A percentile compares a stretch with the other conserved stretches of the same genome.
Evolutionary conservation across 2,797 vertebrate genomes (phyloP).

Genomic region (Oceanodroma leucorhoa): DNA sequence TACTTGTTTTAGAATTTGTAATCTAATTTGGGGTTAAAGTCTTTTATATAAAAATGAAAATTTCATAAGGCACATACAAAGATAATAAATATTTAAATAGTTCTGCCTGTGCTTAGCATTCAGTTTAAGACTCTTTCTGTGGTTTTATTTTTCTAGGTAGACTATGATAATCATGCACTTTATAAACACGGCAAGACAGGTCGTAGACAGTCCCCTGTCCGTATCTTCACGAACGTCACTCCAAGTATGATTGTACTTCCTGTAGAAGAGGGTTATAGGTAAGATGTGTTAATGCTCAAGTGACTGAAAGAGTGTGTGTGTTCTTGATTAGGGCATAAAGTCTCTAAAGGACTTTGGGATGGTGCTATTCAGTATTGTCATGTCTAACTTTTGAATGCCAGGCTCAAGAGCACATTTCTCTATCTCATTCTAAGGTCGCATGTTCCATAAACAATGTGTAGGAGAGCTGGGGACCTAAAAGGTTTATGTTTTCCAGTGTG

Average conservation of each 20-base stretch:
- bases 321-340: neutral
- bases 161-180: slow-evolving; percentile 94
- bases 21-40: neutral
- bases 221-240: slow-evolving; percentile 90
- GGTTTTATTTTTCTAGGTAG: slow-evolving; percentile 79
- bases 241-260: slow-evolving; percentile 83
- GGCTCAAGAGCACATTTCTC: neutral
- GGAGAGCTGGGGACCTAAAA: neutral
- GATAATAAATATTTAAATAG: neutral
- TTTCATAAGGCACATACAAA: neutral
- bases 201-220: slow-evolving; percentile 91
- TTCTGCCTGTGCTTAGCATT: neutral
- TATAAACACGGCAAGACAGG: slow-evolving; percentile 93
- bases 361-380: neutral
- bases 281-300: neutral
- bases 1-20: neutral
- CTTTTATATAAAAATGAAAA: neutral
- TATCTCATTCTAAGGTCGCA: neutral
- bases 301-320: neutral
- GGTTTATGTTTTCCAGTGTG: neutral
- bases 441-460: neutral
- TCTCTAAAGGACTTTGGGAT: neutral
- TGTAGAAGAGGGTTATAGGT: slow-evolving; percentile 92
- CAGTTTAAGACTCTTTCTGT: neutral
- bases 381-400: neutral